These are phyloP conservation scores for Drosophila bifasciata DNA, from an alignment of 1,140 invertebrate genomes.

Conservation along the genomic window DNA sequence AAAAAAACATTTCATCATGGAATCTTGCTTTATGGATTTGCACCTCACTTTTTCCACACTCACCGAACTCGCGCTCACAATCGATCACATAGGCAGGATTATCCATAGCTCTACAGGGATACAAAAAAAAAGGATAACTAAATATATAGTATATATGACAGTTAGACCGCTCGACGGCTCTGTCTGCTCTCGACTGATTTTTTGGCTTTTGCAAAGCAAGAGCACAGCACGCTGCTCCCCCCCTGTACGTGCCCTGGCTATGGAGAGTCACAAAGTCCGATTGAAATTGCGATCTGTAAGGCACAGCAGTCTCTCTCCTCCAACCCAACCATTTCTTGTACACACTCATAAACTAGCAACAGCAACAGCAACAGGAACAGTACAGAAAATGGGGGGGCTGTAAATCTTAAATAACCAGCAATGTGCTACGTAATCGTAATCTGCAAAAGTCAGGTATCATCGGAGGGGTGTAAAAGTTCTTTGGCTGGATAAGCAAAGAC, in stretches of 20 bases:
- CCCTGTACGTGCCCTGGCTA: conserved; percentile 35
- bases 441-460: conserved; percentile 37
- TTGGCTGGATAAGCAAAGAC: neutral
- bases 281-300: conserved; percentile 54
- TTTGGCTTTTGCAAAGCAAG: conserved; percentile 20
- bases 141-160: neutral
- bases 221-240: neutral
- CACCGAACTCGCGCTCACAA: conserved; percentile 62
- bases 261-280: conserved; percentile 49
- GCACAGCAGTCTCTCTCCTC: no score
- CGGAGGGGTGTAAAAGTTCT: conserved; percentile 14
- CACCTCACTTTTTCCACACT: conserved; percentile 11
- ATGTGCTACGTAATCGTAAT: conserved; percentile 24
- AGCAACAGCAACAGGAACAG: neutral
- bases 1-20: no score
- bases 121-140: no score
- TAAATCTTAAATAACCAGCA: conserved; percentile 44
- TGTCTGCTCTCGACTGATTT: conserved; percentile 45
- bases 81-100: conserved; percentile 67
- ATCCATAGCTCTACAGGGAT: conserved; percentile 50
- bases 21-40: no score
- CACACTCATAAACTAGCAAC: neutral
- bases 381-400: conserved; percentile 4
- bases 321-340: neutral
- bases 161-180: conserved; percentile 28